A percentile compares a stretch with the other conserved stretches of the same genome.
phyloP scores from a whole-genome alignment of 2,113 vertebrate species.

The Sinocyclocheilus maitianheensis region DNA sequence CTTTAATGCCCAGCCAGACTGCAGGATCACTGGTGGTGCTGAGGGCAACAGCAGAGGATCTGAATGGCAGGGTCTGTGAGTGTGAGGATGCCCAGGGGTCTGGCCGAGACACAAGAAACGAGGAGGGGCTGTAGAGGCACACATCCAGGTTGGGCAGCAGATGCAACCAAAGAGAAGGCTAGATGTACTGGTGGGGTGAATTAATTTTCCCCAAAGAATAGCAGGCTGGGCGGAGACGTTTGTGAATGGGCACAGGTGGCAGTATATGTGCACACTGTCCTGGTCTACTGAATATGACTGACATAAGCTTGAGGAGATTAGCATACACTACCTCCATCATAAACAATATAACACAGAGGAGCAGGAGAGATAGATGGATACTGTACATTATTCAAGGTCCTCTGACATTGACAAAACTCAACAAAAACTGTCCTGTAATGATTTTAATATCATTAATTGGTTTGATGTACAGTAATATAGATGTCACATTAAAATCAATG shows the following conservation, averaged over 20 bases:
- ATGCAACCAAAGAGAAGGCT: slow-evolving; percentile 25
- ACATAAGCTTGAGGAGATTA: slow-evolving; percentile 28
- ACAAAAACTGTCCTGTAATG: neutral
- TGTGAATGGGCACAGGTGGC: slow-evolving; percentile 34
- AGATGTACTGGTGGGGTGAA: neutral
- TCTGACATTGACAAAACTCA: neutral
- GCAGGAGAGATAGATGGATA: neutral
- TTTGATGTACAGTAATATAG: no score
- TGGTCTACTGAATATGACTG: slow-evolving; percentile 24
- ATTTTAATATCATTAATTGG: no score
- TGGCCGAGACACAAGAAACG: neutral
- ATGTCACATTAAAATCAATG: neutral
- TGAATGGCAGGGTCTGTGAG: neutral
- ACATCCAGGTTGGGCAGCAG: slow-evolving; percentile 39
- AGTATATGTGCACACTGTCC: slow-evolving; percentile 26
- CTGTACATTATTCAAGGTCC: neutral
- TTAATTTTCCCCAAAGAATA: slow-evolving; percentile 6
- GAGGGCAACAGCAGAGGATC: neutral
- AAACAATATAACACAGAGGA: neutral
- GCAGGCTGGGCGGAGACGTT: neutral
- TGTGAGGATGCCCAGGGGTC: slow-evolving; percentile 14
- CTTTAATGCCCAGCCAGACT: slow-evolving; percentile 37
- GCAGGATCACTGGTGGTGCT: slow-evolving; percentile 27
- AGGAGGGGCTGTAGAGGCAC: neutral
- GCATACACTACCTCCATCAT: neutral